Conservation (phyloP, 2,888 invertebrate species). For the Stenurella melanura region DNA sequence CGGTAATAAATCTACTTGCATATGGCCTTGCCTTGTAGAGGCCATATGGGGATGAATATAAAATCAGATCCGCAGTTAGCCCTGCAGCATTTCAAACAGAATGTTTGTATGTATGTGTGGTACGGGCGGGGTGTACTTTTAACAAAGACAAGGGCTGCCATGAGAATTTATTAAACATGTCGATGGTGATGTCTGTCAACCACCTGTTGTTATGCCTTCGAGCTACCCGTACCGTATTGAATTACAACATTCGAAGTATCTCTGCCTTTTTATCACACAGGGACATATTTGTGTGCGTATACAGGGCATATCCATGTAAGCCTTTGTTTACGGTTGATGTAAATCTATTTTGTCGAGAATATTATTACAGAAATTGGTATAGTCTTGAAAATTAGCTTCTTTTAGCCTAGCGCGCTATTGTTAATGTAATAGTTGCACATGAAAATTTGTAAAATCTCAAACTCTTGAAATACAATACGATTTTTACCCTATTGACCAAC, state of each 20-base stretch:
- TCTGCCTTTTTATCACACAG: neutral
- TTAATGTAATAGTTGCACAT: no score
- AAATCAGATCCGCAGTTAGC: neutral
- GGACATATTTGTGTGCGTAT: neutral
- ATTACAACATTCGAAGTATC: conserved; percentile 10
- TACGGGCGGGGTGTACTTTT: conserved; percentile 18
- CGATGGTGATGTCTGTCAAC: conserved; percentile 46
- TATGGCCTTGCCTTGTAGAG: neutral
- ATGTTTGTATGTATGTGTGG: neutral
- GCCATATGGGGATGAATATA: conserved; percentile 28
- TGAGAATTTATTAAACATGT: conserved; percentile 23
- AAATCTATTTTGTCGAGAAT: no score
- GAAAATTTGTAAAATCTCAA: no score
- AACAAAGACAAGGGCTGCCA: conserved; percentile 18
- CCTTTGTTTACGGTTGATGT: no score
- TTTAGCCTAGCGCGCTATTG: no score
- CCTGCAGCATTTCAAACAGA: conserved; percentile 10
- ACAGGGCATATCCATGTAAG: neutral
- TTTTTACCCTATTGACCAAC: no score
- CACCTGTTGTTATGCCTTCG: conserved; percentile 50
- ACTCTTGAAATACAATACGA: no score
- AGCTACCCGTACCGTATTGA: conserved; percentile 4
- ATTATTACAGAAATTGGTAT: no score
- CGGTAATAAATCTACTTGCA: neutral
- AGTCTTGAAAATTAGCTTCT: no score